Evolutionary conservation across 2,888 invertebrate species (phyloP).

Genomic region (Cloeon dipterum): DNA sequence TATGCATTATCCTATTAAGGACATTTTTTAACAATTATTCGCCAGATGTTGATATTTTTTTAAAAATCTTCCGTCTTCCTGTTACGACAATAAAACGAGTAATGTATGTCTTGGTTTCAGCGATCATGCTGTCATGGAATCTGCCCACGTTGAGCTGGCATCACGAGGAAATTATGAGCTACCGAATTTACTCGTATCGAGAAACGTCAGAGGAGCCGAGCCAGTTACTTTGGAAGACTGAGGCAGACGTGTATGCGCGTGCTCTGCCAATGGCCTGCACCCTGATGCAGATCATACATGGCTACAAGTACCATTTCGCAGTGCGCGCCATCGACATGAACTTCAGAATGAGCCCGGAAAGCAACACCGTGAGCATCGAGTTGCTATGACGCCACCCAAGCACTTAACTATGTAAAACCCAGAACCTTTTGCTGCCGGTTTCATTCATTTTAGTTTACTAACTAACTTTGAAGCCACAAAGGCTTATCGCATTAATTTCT

Average conservation of each 20-base stretch:
- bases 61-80: too few species aligned
- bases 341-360: slow-evolving; percentile 61
- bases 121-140: slow-evolving; percentile 83
- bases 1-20: too few species aligned
- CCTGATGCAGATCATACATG: slow-evolving; percentile 66
- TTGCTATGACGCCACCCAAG: too few species aligned
- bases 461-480: too few species aligned
- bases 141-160: slow-evolving; percentile 41
- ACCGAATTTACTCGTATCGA: slow-evolving; percentile 85
- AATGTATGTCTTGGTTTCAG: slow-evolving; percentile 14
- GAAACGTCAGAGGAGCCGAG: slow-evolving; percentile 38
- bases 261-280: slow-evolving; percentile 92
- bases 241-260: slow-evolving; percentile 82
- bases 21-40: too few species aligned
- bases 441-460: too few species aligned
- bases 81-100: neutral
- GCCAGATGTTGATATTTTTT: too few species aligned
- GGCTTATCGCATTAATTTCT: too few species aligned
- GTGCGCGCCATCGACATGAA: slow-evolving; percentile 72
- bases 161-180: slow-evolving; percentile 54
- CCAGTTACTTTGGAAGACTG: slow-evolving; percentile 71
- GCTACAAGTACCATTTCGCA: slow-evolving; percentile 81
- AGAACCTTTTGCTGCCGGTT: too few species aligned
- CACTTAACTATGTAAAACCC: too few species aligned
- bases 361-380: slow-evolving; percentile 58